Conservation (phyloP, 2,113 vertebrate genomes). For the Pedionomus torquatus region DNA sequence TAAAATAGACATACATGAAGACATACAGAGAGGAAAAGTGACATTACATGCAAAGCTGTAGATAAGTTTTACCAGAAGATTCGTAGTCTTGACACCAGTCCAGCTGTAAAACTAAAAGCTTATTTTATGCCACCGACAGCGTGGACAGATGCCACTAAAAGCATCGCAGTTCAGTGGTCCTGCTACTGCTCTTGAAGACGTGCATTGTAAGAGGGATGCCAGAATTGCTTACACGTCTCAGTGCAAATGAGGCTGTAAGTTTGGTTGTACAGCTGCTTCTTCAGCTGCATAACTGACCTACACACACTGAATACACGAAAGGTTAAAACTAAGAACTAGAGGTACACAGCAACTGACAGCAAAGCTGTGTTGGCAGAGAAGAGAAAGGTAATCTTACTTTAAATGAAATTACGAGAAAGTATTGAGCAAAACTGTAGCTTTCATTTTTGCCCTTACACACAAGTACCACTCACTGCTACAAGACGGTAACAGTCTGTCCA, state of each 20-base stretch:
- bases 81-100: neutral
- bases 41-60: neutral
- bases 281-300: neutral
- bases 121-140: neutral
- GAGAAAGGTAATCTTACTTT: neutral
- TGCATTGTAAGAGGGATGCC: neutral
- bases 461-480: neutral
- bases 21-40: neutral
- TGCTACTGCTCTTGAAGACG: neutral
- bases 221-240: neutral
- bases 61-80: neutral
- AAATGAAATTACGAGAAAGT: neutral
- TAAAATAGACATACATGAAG: fast-evolving
- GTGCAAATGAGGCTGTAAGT: neutral
- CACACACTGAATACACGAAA: neutral
- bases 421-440: neutral
- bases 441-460: neutral
- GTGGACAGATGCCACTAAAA: neutral
- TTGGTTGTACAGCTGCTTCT: neutral
- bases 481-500: neutral
- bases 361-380: neutral
- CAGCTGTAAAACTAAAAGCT: neutral
- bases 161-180: neutral
- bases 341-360: neutral
- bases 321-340: neutral